Evolutionary conservation across 92 coral and sea anemone species (phyloP).

Genomic region (Pocillopora grandis): DNA sequence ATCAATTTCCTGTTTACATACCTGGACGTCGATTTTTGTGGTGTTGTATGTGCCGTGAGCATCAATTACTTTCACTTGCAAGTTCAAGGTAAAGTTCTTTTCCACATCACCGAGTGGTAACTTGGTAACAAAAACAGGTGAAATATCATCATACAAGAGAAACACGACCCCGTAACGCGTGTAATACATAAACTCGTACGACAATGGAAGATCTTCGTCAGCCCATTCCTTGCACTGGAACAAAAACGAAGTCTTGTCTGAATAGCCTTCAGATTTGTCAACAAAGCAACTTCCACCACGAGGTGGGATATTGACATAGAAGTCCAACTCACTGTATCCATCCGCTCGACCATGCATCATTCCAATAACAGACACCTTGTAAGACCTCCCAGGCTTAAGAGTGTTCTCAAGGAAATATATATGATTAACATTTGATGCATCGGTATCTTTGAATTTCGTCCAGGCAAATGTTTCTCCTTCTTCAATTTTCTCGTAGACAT

Average conservation of each 20-base stretch:
- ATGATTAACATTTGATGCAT: slow-evolving; percentile 3
- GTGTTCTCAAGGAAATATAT: slow-evolving; percentile 7
- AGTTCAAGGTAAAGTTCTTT: slow-evolving; percentile 30
- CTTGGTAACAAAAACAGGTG: slow-evolving; percentile 22
- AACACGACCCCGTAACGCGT: slow-evolving; percentile 36
- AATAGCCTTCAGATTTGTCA: slow-evolving; percentile 20
- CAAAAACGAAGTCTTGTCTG: slow-evolving; percentile 25
- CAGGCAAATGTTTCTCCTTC: background rate
- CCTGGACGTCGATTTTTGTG: slow-evolving; percentile 36
- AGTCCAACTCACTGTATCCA: slow-evolving; percentile 33
- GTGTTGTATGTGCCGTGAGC: slow-evolving; percentile 36
- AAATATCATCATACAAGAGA: slow-evolving; percentile 14
- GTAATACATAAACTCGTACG: slow-evolving; percentile 41
- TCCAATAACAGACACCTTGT: slow-evolving; percentile 41
- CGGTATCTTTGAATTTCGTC: slow-evolving; percentile 4
- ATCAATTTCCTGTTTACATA: background rate
- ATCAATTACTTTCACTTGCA: slow-evolving; percentile 39
- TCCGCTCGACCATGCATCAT: slow-evolving; percentile 40
- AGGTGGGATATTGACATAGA: slow-evolving; percentile 38
- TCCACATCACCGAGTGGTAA: slow-evolving; percentile 46
- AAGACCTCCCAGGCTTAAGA: slow-evolving; percentile 39
- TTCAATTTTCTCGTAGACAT: slow-evolving; percentile 9
- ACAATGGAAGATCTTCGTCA: slow-evolving; percentile 42
- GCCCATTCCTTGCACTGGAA: slow-evolving; percentile 37
- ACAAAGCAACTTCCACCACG: slow-evolving; percentile 39